Conservation (phyloP, 2,888 invertebrate species). For the Tipula helvola region DNA sequence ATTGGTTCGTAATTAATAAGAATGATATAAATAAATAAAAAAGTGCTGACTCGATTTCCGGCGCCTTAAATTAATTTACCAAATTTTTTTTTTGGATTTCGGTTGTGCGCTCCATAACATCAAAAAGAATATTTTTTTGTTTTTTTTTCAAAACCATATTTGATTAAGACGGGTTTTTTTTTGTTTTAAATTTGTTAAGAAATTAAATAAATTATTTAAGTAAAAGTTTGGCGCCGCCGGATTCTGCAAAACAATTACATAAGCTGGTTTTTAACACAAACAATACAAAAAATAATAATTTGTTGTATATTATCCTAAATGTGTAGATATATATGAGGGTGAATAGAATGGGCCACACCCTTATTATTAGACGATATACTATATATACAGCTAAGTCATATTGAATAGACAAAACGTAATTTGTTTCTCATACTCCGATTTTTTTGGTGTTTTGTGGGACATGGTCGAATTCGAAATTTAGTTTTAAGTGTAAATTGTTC, state of each 20-base stretch:
- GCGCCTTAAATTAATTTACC: background rate
- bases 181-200: background rate
- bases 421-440: too few species aligned
- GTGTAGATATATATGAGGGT: background rate
- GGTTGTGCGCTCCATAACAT: background rate
- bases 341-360: background rate
- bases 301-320: background rate
- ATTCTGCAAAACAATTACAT: slow-evolving; percentile 8
- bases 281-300: background rate
- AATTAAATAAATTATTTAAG: background rate
- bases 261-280: background rate
- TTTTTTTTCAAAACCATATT: too few species aligned
- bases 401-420: background rate
- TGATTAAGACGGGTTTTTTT: background rate
- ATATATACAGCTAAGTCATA: background rate
- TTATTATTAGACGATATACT: background rate
- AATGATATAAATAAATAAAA: background rate
- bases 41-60: background rate
- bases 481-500: too few species aligned
- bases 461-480: too few species aligned
- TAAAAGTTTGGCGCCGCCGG: slow-evolving; percentile 10
- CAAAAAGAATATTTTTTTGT: background rate
- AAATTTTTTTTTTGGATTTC: background rate
- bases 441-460: too few species aligned
- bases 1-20: background rate